Evolutionary conservation across 2,888 invertebrate genomes (phyloP), one percentile per base, ranked within the genome.

Genomic region (Leuctra nigra): DNA sequence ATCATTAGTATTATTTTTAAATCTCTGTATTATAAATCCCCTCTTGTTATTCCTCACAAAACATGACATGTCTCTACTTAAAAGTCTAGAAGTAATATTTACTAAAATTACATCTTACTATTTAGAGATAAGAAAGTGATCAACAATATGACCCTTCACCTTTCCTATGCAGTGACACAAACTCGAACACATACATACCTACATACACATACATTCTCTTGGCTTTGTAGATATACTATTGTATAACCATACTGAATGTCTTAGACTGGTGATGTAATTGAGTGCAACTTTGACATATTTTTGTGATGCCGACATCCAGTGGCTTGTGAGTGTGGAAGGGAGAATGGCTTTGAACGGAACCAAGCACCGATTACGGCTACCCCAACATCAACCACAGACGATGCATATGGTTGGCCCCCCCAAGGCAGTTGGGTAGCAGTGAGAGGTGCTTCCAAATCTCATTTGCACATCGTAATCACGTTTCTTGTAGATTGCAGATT

Each of bases 141-240:
- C n/a, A n/a, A n/a, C n/a, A n/a, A n/a, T n/a, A n/a, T n/a, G n/a
- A n/a, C n/a, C n/a, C n/a, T n/a, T n/a, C n/a, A n/a, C n/a, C n/a
- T n/a, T n/a, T n/a, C n/a, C n/a, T n/a, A n/a, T n/a, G n/a, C n/a
- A n/a, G n/a, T n/a, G n/a, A n/a, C n/a, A n/a, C 36, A 54, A 36
- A 55, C 54, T 47, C 22, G 24, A 23, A 22, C 44, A 57, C 36
- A 50, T 50, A 55, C 38, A 50, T 36, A 33, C 25, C 35, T 38
- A 1, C 20, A 1, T 39, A n/a, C 16, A 53, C 29, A 56, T 44
- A 53, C 36, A 54, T 23, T 55, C 55, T 58, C 59, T 61, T 60
- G 58, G 61, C 61, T 61, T 61, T 61, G 61, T 61, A 61, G 61
- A 61, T 53, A 58, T 58, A 55, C 59, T 61, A 55, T 59, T 61